These are phyloP conservation scores for Neolamprologus variostigma DNA, from an alignment of 2,113 vertebrate species.

Conservation along the genomic window DNA sequence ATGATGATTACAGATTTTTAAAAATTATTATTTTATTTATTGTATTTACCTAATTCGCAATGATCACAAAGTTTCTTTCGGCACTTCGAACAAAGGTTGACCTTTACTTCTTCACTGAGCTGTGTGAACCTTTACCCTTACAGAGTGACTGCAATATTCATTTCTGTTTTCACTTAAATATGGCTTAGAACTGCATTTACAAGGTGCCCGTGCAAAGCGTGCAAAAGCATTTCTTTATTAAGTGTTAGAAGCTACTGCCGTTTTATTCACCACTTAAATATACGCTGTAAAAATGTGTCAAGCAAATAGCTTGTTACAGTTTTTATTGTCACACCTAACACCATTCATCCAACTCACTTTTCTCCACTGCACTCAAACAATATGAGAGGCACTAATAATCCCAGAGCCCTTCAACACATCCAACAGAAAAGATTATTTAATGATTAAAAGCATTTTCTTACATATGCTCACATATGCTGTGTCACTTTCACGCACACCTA, in stretches of 20 bases:
- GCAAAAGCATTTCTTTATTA: slow-evolving; percentile 61
- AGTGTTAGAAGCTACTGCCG: slow-evolving; percentile 56
- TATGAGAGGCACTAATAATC: neutral
- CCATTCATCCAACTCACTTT: slow-evolving; percentile 13
- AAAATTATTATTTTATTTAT: neutral
- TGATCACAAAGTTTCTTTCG: neutral
- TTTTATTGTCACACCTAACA: slow-evolving; percentile 55
- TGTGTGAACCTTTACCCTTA: neutral
- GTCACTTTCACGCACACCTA: neutral
- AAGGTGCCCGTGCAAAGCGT: slow-evolving; percentile 46
- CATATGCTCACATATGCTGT: neutral
- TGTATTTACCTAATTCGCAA: neutral
- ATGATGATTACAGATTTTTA: neutral
- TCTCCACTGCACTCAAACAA: neutral
- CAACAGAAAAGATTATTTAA: neutral
- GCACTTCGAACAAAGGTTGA: neutral
- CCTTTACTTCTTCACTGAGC: neutral
- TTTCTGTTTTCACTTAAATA: slow-evolving; percentile 66
- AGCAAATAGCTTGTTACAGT: slow-evolving; percentile 56
- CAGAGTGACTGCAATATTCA: slow-evolving; percentile 24
- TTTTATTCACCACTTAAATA: slow-evolving; percentile 60
- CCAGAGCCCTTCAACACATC: neutral
- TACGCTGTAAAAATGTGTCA: slow-evolving; percentile 62
- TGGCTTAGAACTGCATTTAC: slow-evolving; percentile 44
- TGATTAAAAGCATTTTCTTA: neutral